Evolutionary conservation across 2,888 invertebrate genomes (phyloP).

Genomic region (Ariolimax columbianus): DNA sequence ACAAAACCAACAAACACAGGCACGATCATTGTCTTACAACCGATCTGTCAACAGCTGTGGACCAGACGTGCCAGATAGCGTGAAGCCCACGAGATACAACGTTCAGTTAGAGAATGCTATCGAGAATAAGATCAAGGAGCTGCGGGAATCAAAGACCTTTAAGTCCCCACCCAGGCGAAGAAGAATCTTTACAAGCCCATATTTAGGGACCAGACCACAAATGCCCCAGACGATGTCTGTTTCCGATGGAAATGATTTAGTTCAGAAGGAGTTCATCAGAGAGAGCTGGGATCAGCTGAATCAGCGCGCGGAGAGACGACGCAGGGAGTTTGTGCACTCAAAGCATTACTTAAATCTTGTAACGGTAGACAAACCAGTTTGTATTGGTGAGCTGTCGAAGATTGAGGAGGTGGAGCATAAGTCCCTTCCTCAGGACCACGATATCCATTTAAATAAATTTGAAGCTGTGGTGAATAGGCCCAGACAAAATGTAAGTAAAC

Average conservation of each 20-base stretch:
- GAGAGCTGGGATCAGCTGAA: constrained; percentile 16
- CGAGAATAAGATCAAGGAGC: constrained; percentile 18
- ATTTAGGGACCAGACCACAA: neutral
- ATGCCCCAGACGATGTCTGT: neutral
- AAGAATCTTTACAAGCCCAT: neutral
- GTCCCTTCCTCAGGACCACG: neutral
- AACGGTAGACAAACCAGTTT: neutral
- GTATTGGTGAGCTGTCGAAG: neutral
- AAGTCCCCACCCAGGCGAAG: neutral
- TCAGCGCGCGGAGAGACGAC: constrained; percentile 7
- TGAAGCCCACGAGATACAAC: neutral
- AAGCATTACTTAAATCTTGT: neutral
- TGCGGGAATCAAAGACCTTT: neutral
- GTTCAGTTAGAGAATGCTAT: constrained; percentile 28
- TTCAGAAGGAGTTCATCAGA: constrained; percentile 11
- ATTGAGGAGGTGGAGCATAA: neutral
- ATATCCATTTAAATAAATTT: neutral
- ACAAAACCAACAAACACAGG: neutral
- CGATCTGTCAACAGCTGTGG: neutral
- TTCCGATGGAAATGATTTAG: neutral
- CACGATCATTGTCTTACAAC: neutral
- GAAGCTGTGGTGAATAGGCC: neutral
- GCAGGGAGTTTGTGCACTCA: neutral
- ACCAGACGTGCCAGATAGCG: neutral
- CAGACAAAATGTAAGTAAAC: neutral